Evolutionary conservation across 2,888 invertebrate species (phyloP).

Genomic region (Callosobruchus maculatus): DNA sequence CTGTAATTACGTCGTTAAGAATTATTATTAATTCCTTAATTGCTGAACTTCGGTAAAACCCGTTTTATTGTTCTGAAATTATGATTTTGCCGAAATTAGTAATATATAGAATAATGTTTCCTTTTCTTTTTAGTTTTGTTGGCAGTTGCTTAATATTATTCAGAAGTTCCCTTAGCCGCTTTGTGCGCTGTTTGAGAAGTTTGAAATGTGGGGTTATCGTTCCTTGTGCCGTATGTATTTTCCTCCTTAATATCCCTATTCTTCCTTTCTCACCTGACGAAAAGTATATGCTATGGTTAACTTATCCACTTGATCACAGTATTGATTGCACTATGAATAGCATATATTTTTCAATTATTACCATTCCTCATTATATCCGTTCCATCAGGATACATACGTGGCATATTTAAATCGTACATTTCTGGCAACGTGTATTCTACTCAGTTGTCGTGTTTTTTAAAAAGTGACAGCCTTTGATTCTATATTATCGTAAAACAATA

Average conservation of each 20-base stretch:
- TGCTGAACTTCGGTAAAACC: too few species aligned
- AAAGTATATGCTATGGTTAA: background rate
- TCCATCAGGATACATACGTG: background rate
- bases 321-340: background rate
- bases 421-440: background rate
- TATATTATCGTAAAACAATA: too few species aligned
- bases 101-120: background rate
- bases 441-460: background rate
- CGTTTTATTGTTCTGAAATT: background rate
- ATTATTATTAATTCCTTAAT: too few species aligned
- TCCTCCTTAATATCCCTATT: slow-evolving; percentile 1
- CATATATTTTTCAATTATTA: background rate
- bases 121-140: slow-evolving; percentile 43
- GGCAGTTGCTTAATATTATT: slow-evolving; percentile 42
- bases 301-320: background rate
- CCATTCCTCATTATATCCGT: background rate
- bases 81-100: background rate
- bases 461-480: too few species aligned
- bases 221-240: slow-evolving; percentile 26
- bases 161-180: slow-evolving; percentile 22
- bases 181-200: slow-evolving; percentile 39
- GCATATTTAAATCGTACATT: background rate
- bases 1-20: too few species aligned
- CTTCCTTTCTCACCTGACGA: background rate
- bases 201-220: slow-evolving; percentile 24